These are phyloP conservation scores for Hydra vulgaris DNA, from an alignment of 30 jellyfish, hydroid and myxozoan genomes.

Conservation along the genomic window DNA sequence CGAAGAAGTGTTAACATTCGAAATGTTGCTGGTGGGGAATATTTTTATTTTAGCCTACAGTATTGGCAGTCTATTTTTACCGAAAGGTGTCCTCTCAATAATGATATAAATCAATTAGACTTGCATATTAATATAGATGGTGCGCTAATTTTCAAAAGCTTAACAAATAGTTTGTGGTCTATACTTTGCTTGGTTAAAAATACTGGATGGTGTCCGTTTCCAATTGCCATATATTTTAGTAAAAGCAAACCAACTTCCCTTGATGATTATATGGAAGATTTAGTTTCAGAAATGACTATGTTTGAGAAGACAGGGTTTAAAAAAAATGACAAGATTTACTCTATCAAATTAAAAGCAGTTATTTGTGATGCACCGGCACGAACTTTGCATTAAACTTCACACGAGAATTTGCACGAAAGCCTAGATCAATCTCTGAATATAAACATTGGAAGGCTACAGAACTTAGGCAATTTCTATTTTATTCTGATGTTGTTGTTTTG, in stretches of 20 bases:
- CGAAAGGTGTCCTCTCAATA: background rate
- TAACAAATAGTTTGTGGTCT: background rate
- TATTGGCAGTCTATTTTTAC: background rate
- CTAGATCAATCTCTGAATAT: background rate
- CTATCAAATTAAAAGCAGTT: slow-evolving; percentile 1
- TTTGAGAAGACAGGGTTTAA: slow-evolving; percentile 1
- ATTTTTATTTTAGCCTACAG: background rate
- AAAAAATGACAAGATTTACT: background rate
- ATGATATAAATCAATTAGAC: background rate
- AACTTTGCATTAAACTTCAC: slow-evolving; percentile 19
- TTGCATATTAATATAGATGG: background rate
- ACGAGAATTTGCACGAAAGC: background rate
- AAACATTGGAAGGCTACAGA: background rate
- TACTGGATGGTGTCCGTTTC: background rate
- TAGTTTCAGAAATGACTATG: background rate
- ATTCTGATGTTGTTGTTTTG: background rate
- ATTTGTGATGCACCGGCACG: slow-evolving; percentile 42
- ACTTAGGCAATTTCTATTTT: background rate
- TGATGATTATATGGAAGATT: slow-evolving; percentile 16
- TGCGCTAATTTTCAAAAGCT: background rate
- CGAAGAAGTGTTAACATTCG: background rate
- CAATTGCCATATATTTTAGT: background rate
- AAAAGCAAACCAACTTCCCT: slow-evolving; percentile 21
- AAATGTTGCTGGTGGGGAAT: background rate
- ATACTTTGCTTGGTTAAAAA: background rate